Base-by-base conservation (phyloP, 2,113 vertebrate species). In the Sebastes fasciatus region DNA sequence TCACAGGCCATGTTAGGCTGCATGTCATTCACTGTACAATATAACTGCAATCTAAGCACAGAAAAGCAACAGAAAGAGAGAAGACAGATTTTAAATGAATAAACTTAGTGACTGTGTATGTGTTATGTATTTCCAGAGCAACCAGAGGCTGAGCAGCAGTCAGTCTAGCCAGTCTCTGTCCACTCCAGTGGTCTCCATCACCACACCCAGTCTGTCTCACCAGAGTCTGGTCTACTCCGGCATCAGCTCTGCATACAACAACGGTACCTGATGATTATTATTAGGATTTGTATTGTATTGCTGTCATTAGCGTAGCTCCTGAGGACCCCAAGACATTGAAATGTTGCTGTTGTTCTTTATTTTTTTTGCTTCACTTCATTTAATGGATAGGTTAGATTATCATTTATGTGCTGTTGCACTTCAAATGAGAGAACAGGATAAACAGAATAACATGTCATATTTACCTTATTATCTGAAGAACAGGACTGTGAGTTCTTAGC, bases 131-230 rank as follows among this genome's bases (percentile, higher is more conserved):
- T 60, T 61, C 60, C 94, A 97, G 96, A 96, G 94, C 61, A 94
- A 96, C 88, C 97, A 99, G 63, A 96, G 97, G 94, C 96, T 97
- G 93, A 97, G 93, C 89, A 96, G 34, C 34, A 34, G 96, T 85
- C 97, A 97, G 92, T 96, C 97, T 84, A 93, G 93, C 49, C 97
- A 98, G 79, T 92, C 96, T 64, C 94, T 98, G n/a, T 96, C 96
- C 86, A 98, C 98, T 5, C 98, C 97, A 0, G 97, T 98, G 85
- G 97, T 99, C 86, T 98, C 97, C 6, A 96, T 98, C 88, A 96
- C 96, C 58, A 99, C 97, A n/a, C 97, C 97, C 6, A 98, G 97
- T 84, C 90, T 99, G 92, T 95, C 96, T 26, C 96, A 96, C 0
- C 97, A 99, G 92, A 96, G 96, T 40, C 91, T 98, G 61, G 94